phyloP scores from a whole-genome alignment of 92 coral and sea anemone species.

The Porites cylindrica region DNA sequence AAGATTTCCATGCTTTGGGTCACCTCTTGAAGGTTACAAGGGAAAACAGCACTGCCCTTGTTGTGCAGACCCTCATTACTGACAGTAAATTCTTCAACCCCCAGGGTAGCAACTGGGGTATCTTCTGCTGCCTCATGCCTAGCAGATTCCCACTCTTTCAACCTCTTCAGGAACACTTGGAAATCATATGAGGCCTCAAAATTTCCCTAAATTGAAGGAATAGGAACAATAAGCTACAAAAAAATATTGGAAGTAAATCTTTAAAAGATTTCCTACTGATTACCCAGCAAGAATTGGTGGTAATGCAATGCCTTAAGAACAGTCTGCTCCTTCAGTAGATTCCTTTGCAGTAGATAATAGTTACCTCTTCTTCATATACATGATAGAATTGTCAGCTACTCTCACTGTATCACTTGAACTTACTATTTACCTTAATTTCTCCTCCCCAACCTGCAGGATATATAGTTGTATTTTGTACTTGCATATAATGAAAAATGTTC shows the following conservation, averaged over 20 bases:
- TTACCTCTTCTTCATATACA: background rate
- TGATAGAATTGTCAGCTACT: background rate
- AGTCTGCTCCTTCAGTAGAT: too few relatives aligned
- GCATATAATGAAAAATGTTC: too few relatives aligned
- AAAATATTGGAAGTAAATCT: too few relatives aligned
- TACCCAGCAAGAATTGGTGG: too few relatives aligned
- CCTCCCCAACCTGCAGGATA: too few relatives aligned
- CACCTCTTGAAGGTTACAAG: slow-evolving; percentile 7
- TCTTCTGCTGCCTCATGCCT: background rate
- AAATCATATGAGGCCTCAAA: slow-evolving; percentile 5
- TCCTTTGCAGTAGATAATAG: background rate
- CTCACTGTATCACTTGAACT: background rate
- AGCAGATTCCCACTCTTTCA: background rate
- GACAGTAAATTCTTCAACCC: background rate
- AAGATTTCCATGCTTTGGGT: background rate
- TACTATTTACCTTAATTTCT: background rate
- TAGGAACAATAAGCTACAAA: background rate
- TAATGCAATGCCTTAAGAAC: too few relatives aligned
- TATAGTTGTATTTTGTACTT: too few relatives aligned
- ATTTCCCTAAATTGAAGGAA: slow-evolving; percentile 9
- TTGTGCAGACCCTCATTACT: background rate
- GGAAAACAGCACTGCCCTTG: background rate
- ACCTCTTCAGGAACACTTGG: slow-evolving; percentile 1
- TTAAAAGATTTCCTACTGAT: too few relatives aligned
- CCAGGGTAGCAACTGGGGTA: background rate